Base-by-base conservation (phyloP, 92 coral and sea anemone species). In the Porites rus region DNA sequence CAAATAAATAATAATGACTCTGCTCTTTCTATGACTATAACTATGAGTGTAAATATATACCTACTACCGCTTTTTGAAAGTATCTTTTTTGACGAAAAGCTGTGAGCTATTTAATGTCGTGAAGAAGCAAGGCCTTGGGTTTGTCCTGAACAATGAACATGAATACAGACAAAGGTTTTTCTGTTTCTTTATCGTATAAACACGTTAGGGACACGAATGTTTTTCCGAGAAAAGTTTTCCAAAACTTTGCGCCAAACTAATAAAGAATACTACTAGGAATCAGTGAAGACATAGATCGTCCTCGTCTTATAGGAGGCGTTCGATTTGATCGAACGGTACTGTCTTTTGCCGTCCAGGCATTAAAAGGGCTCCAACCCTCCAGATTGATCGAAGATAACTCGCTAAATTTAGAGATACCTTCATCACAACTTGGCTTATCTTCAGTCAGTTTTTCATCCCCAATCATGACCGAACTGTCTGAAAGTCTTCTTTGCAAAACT, bases 201-300 rank as follows among this genome's bases (percentile, higher is more conserved):
- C 31, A 77, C 11, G 59, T 38, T 60, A 8, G 14, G 20, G n/a
- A 19, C 84, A 22, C 50, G 38, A 9, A 79, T 8, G 14, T 51
- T 4, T 52, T 79, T 72, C 13, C 16, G 3, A 9, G 70, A 17
- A 10, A 56, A 11, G 61, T 66, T 79, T 50, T 11, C 8, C 2
- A 7, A 69, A 17, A 13, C 18, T 20, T 21, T 52, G 19, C 4
- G 4, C 65, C 6, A 20, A 7, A 13, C 71, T 28, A 94, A 67
- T 94, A 94, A 10, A 94, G 77, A n/a, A 94, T 94, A 77, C 98
- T 94, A 16, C 80, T 91, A 17, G 98, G 98, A 64, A 94, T 92
- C 13, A 92, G 43, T 1, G 95, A 85, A 51, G 81, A 69, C 80
- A 70, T 66, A 8, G 91, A 46, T 25, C 88, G 9, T 12, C 79